Evolutionary conservation across 2,888 invertebrate genomes (phyloP).

Genomic region (Eretmocerus hayati): DNA sequence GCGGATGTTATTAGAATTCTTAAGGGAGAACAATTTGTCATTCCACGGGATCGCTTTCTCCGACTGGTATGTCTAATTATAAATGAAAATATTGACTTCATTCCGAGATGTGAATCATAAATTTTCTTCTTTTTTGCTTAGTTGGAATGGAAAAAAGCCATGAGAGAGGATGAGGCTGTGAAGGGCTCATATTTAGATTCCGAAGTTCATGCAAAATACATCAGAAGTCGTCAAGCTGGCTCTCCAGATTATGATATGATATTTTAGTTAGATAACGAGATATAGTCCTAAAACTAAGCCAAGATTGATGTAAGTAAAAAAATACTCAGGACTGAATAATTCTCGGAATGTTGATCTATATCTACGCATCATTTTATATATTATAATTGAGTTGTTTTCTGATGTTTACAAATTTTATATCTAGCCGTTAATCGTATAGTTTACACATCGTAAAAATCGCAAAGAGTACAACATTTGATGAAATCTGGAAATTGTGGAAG

Average conservation of each 20-base stretch:
- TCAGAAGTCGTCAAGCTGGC: slow-evolving; percentile 59
- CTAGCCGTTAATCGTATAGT: too few relatives aligned
- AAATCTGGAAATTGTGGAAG: too few relatives aligned
- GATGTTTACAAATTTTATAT: background rate
- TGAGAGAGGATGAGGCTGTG: slow-evolving; percentile 66
- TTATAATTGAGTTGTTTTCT: background rate
- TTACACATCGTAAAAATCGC: too few relatives aligned
- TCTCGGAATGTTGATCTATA: background rate
- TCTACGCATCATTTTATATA: background rate
- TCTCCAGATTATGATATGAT: slow-evolving; percentile 60
- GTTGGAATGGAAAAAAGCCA: slow-evolving; percentile 62
- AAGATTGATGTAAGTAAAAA: background rate
- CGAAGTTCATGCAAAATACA: slow-evolving; percentile 67
- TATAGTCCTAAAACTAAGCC: background rate
- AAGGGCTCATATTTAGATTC: slow-evolving; percentile 59
- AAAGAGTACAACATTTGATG: too few relatives aligned
- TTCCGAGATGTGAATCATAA: background rate
- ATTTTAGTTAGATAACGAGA: slow-evolving; percentile 2
- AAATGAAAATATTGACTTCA: background rate
- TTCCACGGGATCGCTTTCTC: slow-evolving; percentile 60
- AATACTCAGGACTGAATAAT: slow-evolving; percentile 1
- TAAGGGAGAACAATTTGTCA: slow-evolving; percentile 56
- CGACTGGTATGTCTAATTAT: slow-evolving; percentile 52
- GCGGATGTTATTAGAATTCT: slow-evolving; percentile 55
- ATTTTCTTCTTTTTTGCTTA: slow-evolving; percentile 30